Evolutionary conservation across 2,113 vertebrate genomes (phyloP).

Genomic region (Scomber japonicus): DNA sequence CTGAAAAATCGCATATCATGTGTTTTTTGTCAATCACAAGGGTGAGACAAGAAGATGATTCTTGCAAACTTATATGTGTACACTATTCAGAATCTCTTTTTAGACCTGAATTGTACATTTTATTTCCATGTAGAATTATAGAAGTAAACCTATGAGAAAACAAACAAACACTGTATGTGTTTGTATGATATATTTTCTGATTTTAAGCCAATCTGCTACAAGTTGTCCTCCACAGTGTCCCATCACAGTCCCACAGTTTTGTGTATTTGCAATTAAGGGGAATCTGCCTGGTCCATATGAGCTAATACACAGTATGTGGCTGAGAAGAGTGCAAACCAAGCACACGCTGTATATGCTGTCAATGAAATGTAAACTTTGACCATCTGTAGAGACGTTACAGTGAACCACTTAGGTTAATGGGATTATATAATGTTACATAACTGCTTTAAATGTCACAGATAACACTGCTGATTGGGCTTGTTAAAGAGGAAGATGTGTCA

Average conservation of each 20-base stretch:
- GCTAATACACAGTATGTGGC: neutral
- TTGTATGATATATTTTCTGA: neutral
- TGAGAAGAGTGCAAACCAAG: conserved; percentile 15
- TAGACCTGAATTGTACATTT: neutral
- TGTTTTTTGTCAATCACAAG: neutral
- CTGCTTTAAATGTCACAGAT: conserved; percentile 31
- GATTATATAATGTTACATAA: conserved; percentile 60
- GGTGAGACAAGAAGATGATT: neutral
- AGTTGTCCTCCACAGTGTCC: neutral
- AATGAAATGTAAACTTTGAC: conserved; percentile 57
- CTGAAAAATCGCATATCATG: neutral
- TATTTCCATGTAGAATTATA: neutral
- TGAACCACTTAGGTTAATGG: conserved; percentile 10
- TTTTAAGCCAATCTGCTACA: neutral
- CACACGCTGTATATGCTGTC: conserved; percentile 30
- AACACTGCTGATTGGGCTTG: neutral
- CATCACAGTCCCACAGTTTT: neutral
- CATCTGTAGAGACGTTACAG: conserved; percentile 27
- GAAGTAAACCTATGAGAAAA: no score
- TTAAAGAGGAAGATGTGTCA: conserved; percentile 43
- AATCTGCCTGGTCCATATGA: neutral
- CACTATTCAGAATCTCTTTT: no score
- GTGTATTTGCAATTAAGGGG: neutral
- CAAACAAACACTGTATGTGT: no score
- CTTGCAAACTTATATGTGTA: no score